Evolutionary conservation across 2,888 invertebrate species (phyloP).

Genomic region (Conus canariensis): DNA sequence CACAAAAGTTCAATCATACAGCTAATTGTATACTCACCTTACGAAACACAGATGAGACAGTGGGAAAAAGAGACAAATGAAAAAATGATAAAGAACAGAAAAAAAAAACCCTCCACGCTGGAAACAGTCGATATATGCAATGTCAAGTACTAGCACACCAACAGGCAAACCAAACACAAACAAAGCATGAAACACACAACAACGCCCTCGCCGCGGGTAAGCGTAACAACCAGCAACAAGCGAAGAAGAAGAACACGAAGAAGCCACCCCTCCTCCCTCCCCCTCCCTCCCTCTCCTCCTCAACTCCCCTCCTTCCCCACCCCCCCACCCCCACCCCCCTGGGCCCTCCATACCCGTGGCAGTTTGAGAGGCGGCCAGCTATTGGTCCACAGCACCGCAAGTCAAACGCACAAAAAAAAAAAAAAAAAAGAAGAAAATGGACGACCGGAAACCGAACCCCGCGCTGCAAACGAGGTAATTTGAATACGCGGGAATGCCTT

Average conservation of each 20-base stretch:
- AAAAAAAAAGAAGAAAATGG: slow-evolving; percentile 30
- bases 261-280: background rate
- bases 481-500: slow-evolving; percentile 40
- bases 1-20: too few relatives aligned
- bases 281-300: background rate
- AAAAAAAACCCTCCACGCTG: background rate
- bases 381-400: background rate
- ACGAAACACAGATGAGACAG: too few relatives aligned
- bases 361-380: background rate
- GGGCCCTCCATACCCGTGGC: background rate
- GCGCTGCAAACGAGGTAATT: slow-evolving; percentile 44
- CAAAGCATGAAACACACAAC: background rate
- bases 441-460: slow-evolving; percentile 39
- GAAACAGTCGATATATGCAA: too few relatives aligned
- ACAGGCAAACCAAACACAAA: background rate
- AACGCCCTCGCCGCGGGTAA: too few relatives aligned
- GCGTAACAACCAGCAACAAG: too few relatives aligned
- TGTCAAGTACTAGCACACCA: too few relatives aligned
- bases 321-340: too few relatives aligned
- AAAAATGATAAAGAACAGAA: too few relatives aligned
- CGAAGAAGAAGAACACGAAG: too few relatives aligned
- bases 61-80: too few relatives aligned
- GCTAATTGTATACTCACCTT: too few relatives aligned
- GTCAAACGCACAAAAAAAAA: background rate
- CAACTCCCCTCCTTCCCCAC: background rate